Base-by-base conservation (phyloP, 2,113 vertebrate species). In the Pedionomus torquatus region DNA sequence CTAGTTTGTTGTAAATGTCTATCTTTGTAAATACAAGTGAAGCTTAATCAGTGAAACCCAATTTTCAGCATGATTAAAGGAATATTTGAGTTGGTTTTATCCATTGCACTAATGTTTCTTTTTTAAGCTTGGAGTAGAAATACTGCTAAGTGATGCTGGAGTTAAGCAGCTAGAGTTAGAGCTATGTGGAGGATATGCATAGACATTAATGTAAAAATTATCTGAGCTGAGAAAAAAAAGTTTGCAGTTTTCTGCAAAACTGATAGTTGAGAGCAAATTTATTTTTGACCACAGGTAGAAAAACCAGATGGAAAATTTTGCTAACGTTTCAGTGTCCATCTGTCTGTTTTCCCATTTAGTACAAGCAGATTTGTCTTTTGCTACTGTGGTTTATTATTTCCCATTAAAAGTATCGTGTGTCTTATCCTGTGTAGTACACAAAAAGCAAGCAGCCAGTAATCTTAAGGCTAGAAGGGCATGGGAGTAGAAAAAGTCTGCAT, bases 1-100 rank as follows among this genome's bases (percentile, higher is more conserved):
- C 41, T 94, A 39, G 28, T 68, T 84, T 96, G 55, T 77, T 97
- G 57, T 95, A 89, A 89, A 90, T 25, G 95, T 84, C 89, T 97
- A 80, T 95, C 95, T 97, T 95, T 89, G 9, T 90, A 84, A 95
- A 95, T 94, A 74, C 97, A 96, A 96, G 46, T 30, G 37, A 97
- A 95, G 91, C 16, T 54, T 68, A 19, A 37, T 70, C 11, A 57
- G 37, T 85, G 44, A 74, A 58, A 58, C 6, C 91, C 90, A 49
- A 94, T 94, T 96, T 94, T 96, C 60, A 91, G 71, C 18, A 63
- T 84, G n/a, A 55, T 85, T 94, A 78, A 71, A 91, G 48, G 43
- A 23, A 57, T 83, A 68, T 58, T 66, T 87, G 58, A 52, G 10
- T 74, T 89, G 35, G 17, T 70, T 80, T 80, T 68, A 41, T 65